These are phyloP conservation scores for Dendrocincla tyrannina DNA, from an alignment of 2,797 vertebrate genomes.

Conservation along the genomic window DNA sequence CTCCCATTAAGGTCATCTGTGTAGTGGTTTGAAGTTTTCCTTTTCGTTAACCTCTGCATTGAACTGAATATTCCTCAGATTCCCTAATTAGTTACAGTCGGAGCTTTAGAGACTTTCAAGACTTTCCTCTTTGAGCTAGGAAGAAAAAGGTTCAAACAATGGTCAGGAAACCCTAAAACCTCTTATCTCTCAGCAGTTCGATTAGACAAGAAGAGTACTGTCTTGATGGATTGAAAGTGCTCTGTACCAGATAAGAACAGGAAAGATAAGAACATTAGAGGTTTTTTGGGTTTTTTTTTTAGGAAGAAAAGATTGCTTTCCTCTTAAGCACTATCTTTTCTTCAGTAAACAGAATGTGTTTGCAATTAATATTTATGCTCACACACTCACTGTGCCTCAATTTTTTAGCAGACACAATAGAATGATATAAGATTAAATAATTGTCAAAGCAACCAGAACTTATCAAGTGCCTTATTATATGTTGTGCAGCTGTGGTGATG, in stretches of 20 bases:
- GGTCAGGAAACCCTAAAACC: conserved; percentile 66
- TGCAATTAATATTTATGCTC: conserved; percentile 28
- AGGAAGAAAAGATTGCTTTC: background rate
- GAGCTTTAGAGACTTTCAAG: conserved; percentile 66
- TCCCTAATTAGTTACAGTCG: conserved; percentile 74
- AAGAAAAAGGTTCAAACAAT: conserved; percentile 68
- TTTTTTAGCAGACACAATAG: background rate
- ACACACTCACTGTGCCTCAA: background rate
- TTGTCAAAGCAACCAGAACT: background rate
- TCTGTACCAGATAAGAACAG: conserved; percentile 47
- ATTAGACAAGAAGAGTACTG: conserved; percentile 63
- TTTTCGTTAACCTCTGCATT: conserved; percentile 71
- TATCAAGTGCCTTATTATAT: background rate
- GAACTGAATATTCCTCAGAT: conserved; percentile 70
- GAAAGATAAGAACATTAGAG: conserved; percentile 47
- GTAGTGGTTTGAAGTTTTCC: conserved; percentile 61
- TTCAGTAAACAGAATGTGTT: conserved; percentile 10
- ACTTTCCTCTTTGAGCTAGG: conserved; percentile 54
- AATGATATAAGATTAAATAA: background rate
- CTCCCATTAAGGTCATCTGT: conserved; percentile 62
- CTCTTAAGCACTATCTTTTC: conserved; percentile 24
- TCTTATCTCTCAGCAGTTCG: conserved; percentile 60
- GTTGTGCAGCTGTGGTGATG: background rate
- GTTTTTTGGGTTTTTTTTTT: background rate
- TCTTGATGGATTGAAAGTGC: conserved; percentile 54